Base-by-base conservation (phyloP, 2,113 vertebrate species). In the Embiotoca jacksoni region DNA sequence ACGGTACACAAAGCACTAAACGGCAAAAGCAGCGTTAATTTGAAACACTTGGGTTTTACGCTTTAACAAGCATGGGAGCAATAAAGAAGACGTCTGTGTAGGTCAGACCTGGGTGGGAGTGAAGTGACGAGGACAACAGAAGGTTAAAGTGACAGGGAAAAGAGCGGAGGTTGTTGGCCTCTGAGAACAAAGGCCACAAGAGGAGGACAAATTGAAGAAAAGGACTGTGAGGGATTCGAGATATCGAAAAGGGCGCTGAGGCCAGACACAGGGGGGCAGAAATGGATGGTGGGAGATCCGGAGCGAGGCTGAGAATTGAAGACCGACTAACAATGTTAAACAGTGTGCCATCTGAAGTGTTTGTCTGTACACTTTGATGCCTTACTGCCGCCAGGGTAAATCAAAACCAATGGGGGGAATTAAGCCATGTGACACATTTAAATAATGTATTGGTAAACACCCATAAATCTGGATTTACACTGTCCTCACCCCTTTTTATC, bases 41-140 rank as follows among this genome's bases (percentile, higher is more conserved):
- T 59, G 30, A 81, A 74, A 60, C 57, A 69, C 15, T 62, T 31
- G 15, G 0, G 44, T 80, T 50, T 76, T 10, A n/a, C 49, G 16
- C n/a, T 78, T 67, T 55, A 23, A 23, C 23, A 23, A 23, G 70
- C 9, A 4, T 52, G 14, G 41, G n/a, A 55, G 70, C 37, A 52
- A 54, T 80, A 54, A 74, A 44, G 6, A 15, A 15, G 9, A 67
- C 47, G 50, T 58, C 2, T 60, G 39, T 33, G 0, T 36, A 54
- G 69, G 79, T 82, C 70, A 64, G 78, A 70, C 69, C 69, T 49
- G 49, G 71, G 37, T 32, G 47, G 47, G 49, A 68, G 61, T 57
- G 49, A 44, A 60, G 68, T 10, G 6, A 31, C 63, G 76, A 14
- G 46, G 52, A 53, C 61, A 59, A 47, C 33, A 53, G 36, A 49